Percentiles rank a stretch among this genome's conserved stretches.
These are phyloP conservation scores for Ophraella communa DNA, from an alignment of 2,888 invertebrate species.

Conservation along the genomic window DNA sequence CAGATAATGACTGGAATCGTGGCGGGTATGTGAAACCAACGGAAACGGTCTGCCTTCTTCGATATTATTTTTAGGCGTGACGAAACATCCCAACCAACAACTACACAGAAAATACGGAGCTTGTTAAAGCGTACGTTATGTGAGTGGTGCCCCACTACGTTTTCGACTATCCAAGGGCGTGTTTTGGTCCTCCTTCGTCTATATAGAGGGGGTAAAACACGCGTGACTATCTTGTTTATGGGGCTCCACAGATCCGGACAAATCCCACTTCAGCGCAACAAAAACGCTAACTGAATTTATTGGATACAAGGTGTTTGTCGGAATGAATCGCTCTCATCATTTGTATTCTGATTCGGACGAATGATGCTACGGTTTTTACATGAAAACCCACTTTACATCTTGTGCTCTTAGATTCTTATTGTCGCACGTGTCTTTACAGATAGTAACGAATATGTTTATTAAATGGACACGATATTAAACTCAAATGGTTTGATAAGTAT, in stretches of 20 bases:
- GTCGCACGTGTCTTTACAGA: slow-evolving; percentile 57
- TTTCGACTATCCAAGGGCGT: slow-evolving; percentile 19
- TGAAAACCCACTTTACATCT: slow-evolving; percentile 61
- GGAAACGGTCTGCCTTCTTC: slow-evolving; percentile 52
- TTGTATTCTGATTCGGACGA: slow-evolving; percentile 62
- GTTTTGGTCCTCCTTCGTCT: slow-evolving; percentile 40
- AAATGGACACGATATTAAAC: slow-evolving; percentile 58
- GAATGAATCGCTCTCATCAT: slow-evolving; percentile 62
- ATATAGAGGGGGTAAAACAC: slow-evolving; percentile 51
- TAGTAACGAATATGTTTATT: slow-evolving; percentile 58
- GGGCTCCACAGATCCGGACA: slow-evolving; percentile 60
- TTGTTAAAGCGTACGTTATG: slow-evolving; percentile 28
- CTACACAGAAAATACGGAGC: slow-evolving; percentile 55
- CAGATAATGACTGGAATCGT: slow-evolving; percentile 58
- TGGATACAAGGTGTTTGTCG: slow-evolving; percentile 63
- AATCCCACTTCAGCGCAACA: slow-evolving; percentile 61
- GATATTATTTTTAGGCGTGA: slow-evolving; percentile 49
- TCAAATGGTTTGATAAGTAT: slow-evolving; percentile 44
- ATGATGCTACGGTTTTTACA: slow-evolving; percentile 61
- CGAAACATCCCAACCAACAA: slow-evolving; percentile 48
- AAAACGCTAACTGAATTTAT: slow-evolving; percentile 62
- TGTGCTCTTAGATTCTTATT: slow-evolving; percentile 54
- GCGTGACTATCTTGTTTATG: slow-evolving; percentile 61
- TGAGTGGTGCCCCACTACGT: slow-evolving; percentile 52
- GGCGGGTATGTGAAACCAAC: slow-evolving; percentile 51